Evolutionary conservation across 2,797 vertebrate genomes (phyloP).

Genomic region (Neopelma chrysocephalum): DNA sequence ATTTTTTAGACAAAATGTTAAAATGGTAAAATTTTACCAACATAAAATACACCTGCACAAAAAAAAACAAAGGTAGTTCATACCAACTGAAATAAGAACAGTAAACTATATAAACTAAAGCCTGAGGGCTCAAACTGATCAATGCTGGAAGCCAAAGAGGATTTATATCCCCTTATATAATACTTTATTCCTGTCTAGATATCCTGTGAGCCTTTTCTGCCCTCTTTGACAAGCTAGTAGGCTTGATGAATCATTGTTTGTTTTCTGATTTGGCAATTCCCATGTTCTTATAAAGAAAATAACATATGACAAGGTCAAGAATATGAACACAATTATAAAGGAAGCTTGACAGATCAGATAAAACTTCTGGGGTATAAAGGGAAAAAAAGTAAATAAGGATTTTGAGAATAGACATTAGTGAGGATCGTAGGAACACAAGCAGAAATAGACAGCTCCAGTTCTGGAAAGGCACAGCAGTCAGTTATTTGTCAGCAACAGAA

Average conservation of each 20-base stretch:
- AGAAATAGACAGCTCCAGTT: not conserved
- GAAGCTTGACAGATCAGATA: constrained; percentile 50
- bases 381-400: constrained; percentile 31
- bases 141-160: constrained; percentile 24
- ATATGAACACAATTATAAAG: constrained; percentile 49
- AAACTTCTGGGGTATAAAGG: constrained; percentile 10
- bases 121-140: constrained; percentile 36
- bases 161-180: constrained; percentile 26
- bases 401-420: not conserved
- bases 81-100: not conserved
- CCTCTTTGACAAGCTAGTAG: constrained; percentile 41
- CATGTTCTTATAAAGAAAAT: constrained; percentile 48
- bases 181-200: not conserved
- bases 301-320: constrained; percentile 57
- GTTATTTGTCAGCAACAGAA: not conserved
- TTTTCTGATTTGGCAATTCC: constrained; percentile 56
- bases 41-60: not conserved
- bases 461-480: not conserved
- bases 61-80: not conserved
- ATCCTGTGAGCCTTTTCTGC: constrained; percentile 30
- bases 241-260: constrained; percentile 53
- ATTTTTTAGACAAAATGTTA: not conserved
- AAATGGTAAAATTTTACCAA: not conserved
- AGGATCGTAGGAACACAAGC: not conserved
- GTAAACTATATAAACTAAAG: not conserved